Evolutionary conservation across 2,797 vertebrate genomes (phyloP).

Genomic region (Molothrus aeneus): DNA sequence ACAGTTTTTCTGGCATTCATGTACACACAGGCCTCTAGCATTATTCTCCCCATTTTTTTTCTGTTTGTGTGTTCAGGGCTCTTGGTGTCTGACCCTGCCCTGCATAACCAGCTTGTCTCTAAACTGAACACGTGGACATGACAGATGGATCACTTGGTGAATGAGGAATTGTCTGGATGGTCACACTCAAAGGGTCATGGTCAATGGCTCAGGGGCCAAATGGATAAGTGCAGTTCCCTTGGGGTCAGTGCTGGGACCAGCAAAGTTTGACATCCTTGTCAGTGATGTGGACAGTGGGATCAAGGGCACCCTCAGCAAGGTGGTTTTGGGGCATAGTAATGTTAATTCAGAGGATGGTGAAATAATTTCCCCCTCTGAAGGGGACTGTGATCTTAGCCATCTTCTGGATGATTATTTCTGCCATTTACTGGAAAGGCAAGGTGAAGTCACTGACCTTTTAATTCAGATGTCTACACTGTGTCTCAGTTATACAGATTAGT

Average conservation of each 20-base stretch:
- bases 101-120: not conserved
- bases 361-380: not conserved
- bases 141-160: not conserved
- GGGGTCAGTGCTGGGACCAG: not conserved
- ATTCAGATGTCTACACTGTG: not conserved
- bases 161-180: not conserved
- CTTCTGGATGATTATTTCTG: not conserved
- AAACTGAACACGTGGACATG: not conserved
- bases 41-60: not conserved
- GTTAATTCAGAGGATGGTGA: not conserved
- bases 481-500: not conserved
- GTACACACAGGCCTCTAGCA: too few species aligned
- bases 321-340: not conserved
- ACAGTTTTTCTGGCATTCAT: not conserved
- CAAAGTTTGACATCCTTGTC: not conserved
- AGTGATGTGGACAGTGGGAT: not conserved
- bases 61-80: not conserved
- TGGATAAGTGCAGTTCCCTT: not conserved
- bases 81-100: not conserved
- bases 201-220: not conserved
- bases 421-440: not conserved
- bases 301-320: not conserved
- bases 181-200: fast-evolving
- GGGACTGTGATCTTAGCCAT: not conserved
- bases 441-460: not conserved